A percentile compares a stretch with the other conserved stretches of the same genome.
Conservation (phyloP, 2,797 vertebrate genomes). For the Chaetodon trifasciatus region DNA sequence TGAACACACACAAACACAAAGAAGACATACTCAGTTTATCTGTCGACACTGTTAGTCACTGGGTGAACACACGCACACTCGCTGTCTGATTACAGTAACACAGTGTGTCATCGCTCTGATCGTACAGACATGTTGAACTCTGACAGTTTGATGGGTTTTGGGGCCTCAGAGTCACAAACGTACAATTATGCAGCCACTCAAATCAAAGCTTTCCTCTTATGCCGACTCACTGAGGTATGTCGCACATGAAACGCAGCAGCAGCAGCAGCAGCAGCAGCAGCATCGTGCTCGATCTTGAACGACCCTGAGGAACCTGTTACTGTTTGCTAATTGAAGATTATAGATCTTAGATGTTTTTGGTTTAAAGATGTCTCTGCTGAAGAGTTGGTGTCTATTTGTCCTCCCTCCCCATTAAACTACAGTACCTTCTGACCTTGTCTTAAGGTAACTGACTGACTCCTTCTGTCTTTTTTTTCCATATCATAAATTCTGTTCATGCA, state of each 20-base stretch:
- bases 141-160: constrained; percentile 54
- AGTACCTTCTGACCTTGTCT: not conserved
- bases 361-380: not conserved
- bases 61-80: not conserved
- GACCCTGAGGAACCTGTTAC: not conserved
- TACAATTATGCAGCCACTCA: constrained; percentile 43
- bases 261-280: not conserved
- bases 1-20: not conserved
- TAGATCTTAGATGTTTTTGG: not conserved
- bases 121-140: constrained; percentile 25
- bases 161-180: constrained; percentile 28
- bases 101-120: constrained; percentile 27
- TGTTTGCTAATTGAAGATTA: constrained; percentile 3
- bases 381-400: not conserved
- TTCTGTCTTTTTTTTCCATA: not conserved
- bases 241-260: not conserved
- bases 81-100: constrained; percentile 32
- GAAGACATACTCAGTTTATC: not conserved
- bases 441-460: not conserved
- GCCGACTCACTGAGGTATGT: constrained; percentile 5
- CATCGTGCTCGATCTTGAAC: not conserved
- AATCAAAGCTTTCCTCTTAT: constrained; percentile 32
- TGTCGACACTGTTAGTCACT: not conserved
- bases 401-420: not conserved
- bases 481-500: not conserved